These are phyloP conservation scores for Andrena minutula DNA, from an alignment of 2,888 invertebrate genomes.

Conservation along the genomic window DNA sequence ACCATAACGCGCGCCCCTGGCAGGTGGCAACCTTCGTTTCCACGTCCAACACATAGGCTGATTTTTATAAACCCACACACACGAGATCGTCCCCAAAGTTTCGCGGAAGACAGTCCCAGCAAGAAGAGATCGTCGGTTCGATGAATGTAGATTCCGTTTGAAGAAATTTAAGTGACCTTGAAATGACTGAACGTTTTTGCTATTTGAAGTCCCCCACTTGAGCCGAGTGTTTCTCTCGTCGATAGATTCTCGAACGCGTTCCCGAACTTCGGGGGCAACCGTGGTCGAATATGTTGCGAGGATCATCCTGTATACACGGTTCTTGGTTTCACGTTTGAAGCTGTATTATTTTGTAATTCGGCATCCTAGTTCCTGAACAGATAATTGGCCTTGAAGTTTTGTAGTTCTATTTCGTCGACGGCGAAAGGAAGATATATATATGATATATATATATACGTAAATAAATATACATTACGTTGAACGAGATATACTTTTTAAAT, in stretches of 20 bases:
- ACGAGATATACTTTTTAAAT: constrained; percentile 44
- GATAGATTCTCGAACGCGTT: not conserved
- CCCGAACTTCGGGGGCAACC: not conserved
- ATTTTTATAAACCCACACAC: not conserved
- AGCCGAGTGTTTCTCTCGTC: not conserved
- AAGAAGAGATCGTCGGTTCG: not conserved
- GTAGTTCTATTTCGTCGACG: constrained; percentile 44
- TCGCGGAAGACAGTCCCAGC: not conserved
- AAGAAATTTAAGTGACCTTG: not conserved
- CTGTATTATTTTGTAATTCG: constrained; percentile 62
- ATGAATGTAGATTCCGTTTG: not conserved
- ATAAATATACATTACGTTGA: constrained; percentile 50
- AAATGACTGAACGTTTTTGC: not conserved
- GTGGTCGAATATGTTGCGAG: not conserved
- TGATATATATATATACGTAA: constrained; percentile 39
- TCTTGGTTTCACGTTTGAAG: constrained; percentile 32
- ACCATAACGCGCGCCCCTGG: constrained; percentile 61
- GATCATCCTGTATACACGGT: constrained; percentile 24
- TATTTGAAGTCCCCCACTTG: not conserved
- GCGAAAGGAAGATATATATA: constrained; percentile 10
- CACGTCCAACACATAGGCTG: constrained; percentile 13
- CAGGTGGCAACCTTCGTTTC: constrained; percentile 38
- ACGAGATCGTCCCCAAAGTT: constrained; percentile 2
- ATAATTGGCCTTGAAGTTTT: constrained; percentile 62
- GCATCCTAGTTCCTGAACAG: constrained; percentile 67